Base-by-base conservation (phyloP, 2,888 invertebrate species). In the Hofmannophila pseudospretella region DNA sequence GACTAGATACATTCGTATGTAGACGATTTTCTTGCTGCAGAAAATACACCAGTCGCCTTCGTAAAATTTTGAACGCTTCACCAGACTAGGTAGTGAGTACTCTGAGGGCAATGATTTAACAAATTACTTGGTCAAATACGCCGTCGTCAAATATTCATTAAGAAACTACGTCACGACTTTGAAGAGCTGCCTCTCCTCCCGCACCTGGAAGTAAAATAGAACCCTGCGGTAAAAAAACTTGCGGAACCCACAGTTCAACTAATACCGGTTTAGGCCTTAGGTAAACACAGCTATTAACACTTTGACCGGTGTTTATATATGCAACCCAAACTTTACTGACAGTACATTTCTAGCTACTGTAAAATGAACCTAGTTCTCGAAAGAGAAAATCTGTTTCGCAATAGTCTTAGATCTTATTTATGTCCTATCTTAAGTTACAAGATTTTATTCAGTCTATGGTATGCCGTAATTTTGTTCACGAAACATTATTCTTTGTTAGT, bases 81-180 rank as follows among this genome's bases (percentile, higher is more conserved):
- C n/a, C n/a, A n/a, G n/a, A n/a, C n/a, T n/a, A n/a, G n/a, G n/a
- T n/a, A n/a, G n/a, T n/a, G n/a, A n/a, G n/a, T 32, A 34, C 38
- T 13, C 32, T 8, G 13, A 29, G 36, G 27, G 40, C 37, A 45
- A 37, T 37, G 39, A 36, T 41, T 46, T 47, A 51, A 44, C 58
- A 51, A 56, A 57, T 59, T 47, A 34, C 44, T 51, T 54, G 51
- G 37, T 42, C 52, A 62, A 59, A 62, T 47, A 60, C 38, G 45
- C 32, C 45, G 46, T 47, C 46, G 47, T 46, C 53, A 40, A 45
- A 34, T 41, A 44, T 42, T 50, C 46, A 49, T 50, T 50, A 49
- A 47, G 48, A 46, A 48, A 35, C 39, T n/a, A 45, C 36, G 38
- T 41, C 29, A 14, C 7, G 3, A 13, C 29, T 29, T 32, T 8